A percentile compares a stretch with the other conserved stretches of the same genome.
These are phyloP conservation scores for Penaeus monodon DNA, from an alignment of 2,888 invertebrate genomes.

Conservation along the genomic window DNA sequence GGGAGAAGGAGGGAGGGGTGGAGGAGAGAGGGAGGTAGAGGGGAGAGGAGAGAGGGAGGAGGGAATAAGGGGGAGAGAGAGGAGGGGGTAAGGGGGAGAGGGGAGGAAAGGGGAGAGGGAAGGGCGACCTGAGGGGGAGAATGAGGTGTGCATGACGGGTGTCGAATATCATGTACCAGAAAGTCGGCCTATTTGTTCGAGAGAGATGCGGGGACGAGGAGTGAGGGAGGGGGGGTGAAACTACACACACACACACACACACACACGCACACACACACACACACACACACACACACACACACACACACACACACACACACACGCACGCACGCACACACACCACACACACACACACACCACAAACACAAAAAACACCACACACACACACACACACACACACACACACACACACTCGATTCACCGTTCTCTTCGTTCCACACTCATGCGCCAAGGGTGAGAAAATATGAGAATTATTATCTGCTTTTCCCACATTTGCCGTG, in stretches of 20 bases:
- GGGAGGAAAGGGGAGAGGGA: not conserved
- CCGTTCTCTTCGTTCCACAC: too few species aligned
- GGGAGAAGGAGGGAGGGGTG: not conserved
- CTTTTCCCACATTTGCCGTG: too few species aligned
- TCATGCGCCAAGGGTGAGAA: too few species aligned
- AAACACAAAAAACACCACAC: too few species aligned
- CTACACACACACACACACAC: constrained; percentile 17
- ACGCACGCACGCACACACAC: constrained; percentile 22
- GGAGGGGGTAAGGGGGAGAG: not conserved
- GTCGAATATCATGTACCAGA: not conserved
- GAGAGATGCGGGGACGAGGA: not conserved
- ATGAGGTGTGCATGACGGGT: not conserved
- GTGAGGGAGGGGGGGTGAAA: not conserved
- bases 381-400: too few species aligned
- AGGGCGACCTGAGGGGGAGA: not conserved
- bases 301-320: constrained; percentile 11
- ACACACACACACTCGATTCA: too few species aligned
- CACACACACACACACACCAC: too few species aligned
- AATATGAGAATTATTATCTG: too few species aligned
- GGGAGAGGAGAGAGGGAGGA: not conserved
- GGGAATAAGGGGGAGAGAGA: not conserved
- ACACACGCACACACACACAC: not conserved
- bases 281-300: not conserved
- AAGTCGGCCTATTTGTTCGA: not conserved
- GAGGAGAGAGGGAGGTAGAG: not conserved